Percentiles rank a stretch among this genome's conserved stretches.
These are phyloP conservation scores for Potorous gilbertii DNA, from an alignment of 2,797 vertebrate genomes.

Conservation along the genomic window DNA sequence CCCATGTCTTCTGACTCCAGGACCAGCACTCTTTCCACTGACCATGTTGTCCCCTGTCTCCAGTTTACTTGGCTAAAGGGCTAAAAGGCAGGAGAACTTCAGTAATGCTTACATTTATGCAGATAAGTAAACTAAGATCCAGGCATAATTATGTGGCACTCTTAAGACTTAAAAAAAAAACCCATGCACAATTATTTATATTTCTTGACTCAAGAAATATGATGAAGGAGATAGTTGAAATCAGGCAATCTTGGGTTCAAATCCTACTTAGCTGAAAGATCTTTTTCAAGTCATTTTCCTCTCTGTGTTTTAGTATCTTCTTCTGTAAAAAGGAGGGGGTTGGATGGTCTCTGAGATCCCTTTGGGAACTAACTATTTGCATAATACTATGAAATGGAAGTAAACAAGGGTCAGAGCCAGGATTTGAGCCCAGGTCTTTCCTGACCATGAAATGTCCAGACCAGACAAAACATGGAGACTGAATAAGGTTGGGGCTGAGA, in stretches of 20 bases:
- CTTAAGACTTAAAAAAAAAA: neutral
- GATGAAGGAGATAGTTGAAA: neutral
- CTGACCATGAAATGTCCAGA: neutral
- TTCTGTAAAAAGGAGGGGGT: neutral
- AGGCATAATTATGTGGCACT: neutral
- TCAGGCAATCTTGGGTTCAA: neutral
- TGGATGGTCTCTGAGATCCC: neutral
- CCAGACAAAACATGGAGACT: neutral
- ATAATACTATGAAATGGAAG: no score
- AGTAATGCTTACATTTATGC: neutral
- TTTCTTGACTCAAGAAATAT: neutral
- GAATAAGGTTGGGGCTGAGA: neutral
- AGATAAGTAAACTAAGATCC: neutral
- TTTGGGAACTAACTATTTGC: neutral
- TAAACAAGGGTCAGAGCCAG: no score
- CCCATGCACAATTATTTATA: neutral
- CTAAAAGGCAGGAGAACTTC: neutral
- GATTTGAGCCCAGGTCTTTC: no score
- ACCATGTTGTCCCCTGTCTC: neutral
- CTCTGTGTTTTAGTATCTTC: neutral
- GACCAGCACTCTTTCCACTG: neutral
- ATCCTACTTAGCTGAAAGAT: neutral
- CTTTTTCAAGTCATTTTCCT: neutral
- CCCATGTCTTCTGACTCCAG: neutral
- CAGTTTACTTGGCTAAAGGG: neutral